Conservation (phyloP, 1,140 invertebrate genomes). For the Drosophila sp. region DNA sequence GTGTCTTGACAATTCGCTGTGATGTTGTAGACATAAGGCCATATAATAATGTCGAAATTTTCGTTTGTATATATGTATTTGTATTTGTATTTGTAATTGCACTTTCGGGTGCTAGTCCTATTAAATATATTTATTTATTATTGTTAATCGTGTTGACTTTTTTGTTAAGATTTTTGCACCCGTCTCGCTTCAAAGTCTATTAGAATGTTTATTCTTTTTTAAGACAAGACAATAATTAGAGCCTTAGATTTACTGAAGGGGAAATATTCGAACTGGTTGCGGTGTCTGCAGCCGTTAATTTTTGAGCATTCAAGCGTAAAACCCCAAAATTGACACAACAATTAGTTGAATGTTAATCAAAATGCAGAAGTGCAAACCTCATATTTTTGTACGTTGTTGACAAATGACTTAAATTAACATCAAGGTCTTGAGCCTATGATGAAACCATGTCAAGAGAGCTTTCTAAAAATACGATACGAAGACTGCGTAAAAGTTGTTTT, state of each 20-base stretch:
- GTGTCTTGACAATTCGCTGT: constrained; percentile 54
- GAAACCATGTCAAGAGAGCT: constrained; percentile 32
- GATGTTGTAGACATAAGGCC: constrained; percentile 74
- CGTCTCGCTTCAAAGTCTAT: neutral
- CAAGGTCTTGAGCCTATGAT: constrained; percentile 33
- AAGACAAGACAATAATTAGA: constrained; percentile 5
- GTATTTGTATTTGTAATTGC: constrained; percentile 33
- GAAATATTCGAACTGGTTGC: constrained; percentile 58
- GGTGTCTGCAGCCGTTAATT: constrained; percentile 54
- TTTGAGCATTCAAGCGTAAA: constrained; percentile 46
- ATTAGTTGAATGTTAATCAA: constrained; percentile 65
- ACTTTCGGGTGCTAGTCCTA: constrained; percentile 51
- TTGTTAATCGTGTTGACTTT: constrained; percentile 34
- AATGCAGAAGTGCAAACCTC: constrained; percentile 48
- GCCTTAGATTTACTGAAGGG: constrained; percentile 30
- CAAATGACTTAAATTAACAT: constrained; percentile 40
- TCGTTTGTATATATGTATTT: constrained; percentile 41
- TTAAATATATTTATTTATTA: constrained; percentile 78
- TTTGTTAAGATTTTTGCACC: neutral
- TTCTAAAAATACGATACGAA: constrained; percentile 36
- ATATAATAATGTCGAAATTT: constrained; percentile 51
- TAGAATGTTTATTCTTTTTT: constrained; percentile 20
- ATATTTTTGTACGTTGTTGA: constrained; percentile 23
- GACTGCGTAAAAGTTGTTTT: constrained; percentile 11
- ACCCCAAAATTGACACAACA: constrained; percentile 54